Evolutionary conservation across 2,888 invertebrate genomes (phyloP), one percentile per base, ranked within the genome.

Genomic region (Malthinus seriepunctatus): DNA sequence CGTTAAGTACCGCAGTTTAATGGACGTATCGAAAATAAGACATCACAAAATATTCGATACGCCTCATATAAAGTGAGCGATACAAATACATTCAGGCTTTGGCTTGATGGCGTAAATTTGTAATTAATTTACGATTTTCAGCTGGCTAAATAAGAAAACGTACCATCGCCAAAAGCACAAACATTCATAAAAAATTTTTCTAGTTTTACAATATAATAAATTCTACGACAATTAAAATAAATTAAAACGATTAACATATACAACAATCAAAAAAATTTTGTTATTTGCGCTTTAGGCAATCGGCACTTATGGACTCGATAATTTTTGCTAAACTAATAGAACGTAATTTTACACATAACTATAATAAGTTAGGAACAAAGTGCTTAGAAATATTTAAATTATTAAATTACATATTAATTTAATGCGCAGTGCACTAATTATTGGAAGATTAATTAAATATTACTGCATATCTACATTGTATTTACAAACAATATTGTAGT

Each of bases 321-420:
- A 66, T 67, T 66, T 67, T 69, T 71, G 70, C 74, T 73, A 74
- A 73, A 74, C 68, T 69, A 73, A 74, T 70, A 73, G 72, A 73
- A 71, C 66, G 68, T 69, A 67, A 72, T 35, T 23, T 49, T 59
- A 59, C 54, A 54, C 51, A 50, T 53, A 52, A 57, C 56, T 62
- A 62, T 69, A 75, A 76, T 76, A 76, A 76, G 76, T 77, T 77
- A 77, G 78, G 77, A 78, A 78, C 77, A 76, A 76, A 76, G 77
- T 77, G 77, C 76, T 77, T 77, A 76, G 73, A 75, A 74, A 63
- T 65, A 74, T 74, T 72, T 71, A 72, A 73, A 71, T 76, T 73
- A 75, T 74, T 73, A 71, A 73, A 72, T 73, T 74, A 72, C 70
- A 68, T 58, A 66, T 76, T 73, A 75, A 73, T 75, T 69, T 73